These are phyloP conservation scores for Masnerella sp. DNA, from an alignment of 2,888 invertebrate species.

Conservation along the genomic window DNA sequence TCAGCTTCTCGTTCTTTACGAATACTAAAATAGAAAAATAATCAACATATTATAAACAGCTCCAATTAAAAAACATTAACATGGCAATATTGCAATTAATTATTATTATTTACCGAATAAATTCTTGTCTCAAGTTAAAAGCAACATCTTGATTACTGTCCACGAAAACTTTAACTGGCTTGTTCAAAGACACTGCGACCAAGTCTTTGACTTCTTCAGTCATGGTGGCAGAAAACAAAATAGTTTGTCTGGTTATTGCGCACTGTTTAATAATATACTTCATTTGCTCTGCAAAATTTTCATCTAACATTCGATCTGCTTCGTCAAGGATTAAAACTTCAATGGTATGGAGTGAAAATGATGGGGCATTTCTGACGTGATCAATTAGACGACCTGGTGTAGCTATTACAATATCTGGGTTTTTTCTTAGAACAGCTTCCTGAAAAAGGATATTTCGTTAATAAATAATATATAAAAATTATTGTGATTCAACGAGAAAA, in stretches of 20 bases:
- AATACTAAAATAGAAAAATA: slow-evolving; percentile 80
- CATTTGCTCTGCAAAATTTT: slow-evolving; percentile 99
- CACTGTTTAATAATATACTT: slow-evolving; percentile 97
- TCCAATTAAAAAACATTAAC: no score
- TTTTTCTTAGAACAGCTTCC: slow-evolving; percentile 89
- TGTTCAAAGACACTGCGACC: slow-evolving; percentile 93
- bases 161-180: slow-evolving; percentile 96
- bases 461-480: slow-evolving; percentile 5
- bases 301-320: slow-evolving; percentile 96
- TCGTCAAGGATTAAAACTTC: slow-evolving; percentile 92
- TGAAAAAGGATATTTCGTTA: slow-evolving; percentile 70
- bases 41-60: no score
- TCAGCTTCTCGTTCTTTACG: slow-evolving; percentile 93
- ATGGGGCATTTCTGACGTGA: slow-evolving; percentile 96
- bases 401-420: slow-evolving; percentile 98
- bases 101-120: slow-evolving; percentile 82
- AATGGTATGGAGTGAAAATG: slow-evolving; percentile 92
- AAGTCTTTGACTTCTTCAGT: slow-evolving; percentile 98
- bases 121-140: slow-evolving; percentile 96
- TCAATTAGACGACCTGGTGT: slow-evolving; percentile 99
- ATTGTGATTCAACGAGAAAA: no score
- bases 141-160: slow-evolving; percentile 98
- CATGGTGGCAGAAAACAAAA: slow-evolving; percentile 99
- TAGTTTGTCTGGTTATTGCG: slow-evolving; percentile 93
- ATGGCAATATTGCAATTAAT: no score